Evolutionary conservation across 2,888 invertebrate genomes (phyloP), one percentile per base, ranked within the genome.

Genomic region (Synergus laeviventris): DNA sequence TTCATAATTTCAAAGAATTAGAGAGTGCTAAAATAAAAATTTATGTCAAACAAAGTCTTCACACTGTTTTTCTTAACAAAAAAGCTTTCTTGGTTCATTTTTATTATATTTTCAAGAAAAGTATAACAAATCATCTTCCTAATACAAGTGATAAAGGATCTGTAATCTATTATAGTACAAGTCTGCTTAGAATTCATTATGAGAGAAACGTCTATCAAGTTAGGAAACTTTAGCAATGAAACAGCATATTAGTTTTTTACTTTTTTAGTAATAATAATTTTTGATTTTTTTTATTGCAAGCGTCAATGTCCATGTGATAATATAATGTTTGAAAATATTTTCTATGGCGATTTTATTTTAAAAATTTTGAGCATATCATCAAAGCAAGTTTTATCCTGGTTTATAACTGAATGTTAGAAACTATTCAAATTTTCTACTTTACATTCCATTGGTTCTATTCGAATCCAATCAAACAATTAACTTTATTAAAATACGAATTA

Each of bases 101-200:
- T 59, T 62, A 62, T 62, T 62, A n/a, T 18, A 18, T 16, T 62
- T 62, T 62, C 38, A n/a, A 62, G 38, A 2, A 62, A 38, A 11
- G n/a, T 36, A 18, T 11, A 38, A 21, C 21, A 21, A 12, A 24
- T 56, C 18, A 56, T 56, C 24, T 59, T 59, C 59, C 59, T 59
- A 16, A 18, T 38, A 62, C 36, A 62, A 38, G 38, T 62, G 36
- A 61, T 61, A 61, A 31, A 36, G 36, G 36, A 24, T 61, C 61
- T 61, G 11, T 36, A 62, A 62, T 62, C 62, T 62, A 36, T 31
- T 61, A 61, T 9, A 61, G 62, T 62, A 38, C 38, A 38, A 62
- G 62, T 38, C n/a, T n/a, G n/a, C 12, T 62, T 62, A 36, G n/a
- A 62, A 38, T 62, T 18, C 62, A 62, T 62, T 62, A 8, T 9